Evolutionary conservation across 2,113 vertebrate genomes (phyloP).

Genomic region (Crotalus helleri): DNA sequence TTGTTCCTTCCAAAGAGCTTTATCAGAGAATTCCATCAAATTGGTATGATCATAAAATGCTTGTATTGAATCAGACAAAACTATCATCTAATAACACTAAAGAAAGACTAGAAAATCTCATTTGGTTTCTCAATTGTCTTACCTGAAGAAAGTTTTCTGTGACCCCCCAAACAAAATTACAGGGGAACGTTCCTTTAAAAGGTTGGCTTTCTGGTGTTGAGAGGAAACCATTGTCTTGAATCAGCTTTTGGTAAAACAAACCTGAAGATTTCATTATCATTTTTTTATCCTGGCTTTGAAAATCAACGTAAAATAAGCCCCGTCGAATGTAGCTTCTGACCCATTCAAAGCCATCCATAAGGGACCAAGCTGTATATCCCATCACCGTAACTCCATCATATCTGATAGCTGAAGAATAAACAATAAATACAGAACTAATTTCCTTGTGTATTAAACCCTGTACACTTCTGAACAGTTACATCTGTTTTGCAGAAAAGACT

Average conservation of each 20-base stretch:
- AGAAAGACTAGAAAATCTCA: conserved; percentile 34
- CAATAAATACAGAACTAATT: neutral
- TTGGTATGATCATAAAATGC: neutral
- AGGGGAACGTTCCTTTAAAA: conserved; percentile 83
- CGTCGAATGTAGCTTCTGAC: conserved; percentile 87
- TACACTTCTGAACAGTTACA: neutral
- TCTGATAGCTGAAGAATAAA: conserved; percentile 77
- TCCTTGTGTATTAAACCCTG: accelerated
- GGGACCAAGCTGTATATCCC: conserved; percentile 95
- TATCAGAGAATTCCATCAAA: neutral
- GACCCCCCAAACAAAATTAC: conserved; percentile 90
- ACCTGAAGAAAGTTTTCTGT: conserved; percentile 91
- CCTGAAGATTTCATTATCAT: conserved; percentile 90
- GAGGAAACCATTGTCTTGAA: conserved; percentile 91
- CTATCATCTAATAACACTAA: conserved; percentile 27
- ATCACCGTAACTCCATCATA: conserved; percentile 85
- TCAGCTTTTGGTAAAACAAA: conserved; percentile 89
- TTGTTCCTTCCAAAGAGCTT: neutral
- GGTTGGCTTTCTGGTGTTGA: conserved; percentile 84
- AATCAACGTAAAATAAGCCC: conserved; percentile 93
- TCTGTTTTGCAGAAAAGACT: conserved; percentile 1
- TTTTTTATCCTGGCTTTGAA: conserved; percentile 85
- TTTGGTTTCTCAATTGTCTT: conserved; percentile 51
- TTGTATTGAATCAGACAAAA: conserved; percentile 33
- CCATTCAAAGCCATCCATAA: conserved; percentile 96